Percentiles rank a stretch among this genome's conserved stretches.
Conservation (phyloP, 2,797 vertebrate species). For the Chelonia mydas region DNA sequence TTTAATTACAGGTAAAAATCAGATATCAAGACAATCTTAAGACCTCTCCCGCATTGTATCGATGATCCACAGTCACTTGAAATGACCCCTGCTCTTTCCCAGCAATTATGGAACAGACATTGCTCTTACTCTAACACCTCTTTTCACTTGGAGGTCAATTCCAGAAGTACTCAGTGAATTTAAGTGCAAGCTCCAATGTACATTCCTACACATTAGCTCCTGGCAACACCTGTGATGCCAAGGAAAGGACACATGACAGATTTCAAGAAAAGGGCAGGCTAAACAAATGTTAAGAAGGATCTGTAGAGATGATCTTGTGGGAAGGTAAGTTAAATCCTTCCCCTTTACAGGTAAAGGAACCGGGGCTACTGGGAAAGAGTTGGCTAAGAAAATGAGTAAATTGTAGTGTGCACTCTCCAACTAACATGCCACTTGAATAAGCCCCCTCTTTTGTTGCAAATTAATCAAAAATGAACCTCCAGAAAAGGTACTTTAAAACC, state of each 20-base stretch:
- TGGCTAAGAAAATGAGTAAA: background rate
- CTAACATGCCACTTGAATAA: background rate
- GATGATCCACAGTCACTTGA: background rate
- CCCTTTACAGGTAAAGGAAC: background rate
- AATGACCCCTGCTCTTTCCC: background rate
- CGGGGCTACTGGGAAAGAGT: background rate
- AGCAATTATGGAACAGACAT: background rate
- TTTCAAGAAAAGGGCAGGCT: background rate
- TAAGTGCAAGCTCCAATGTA: background rate
- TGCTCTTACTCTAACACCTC: background rate
- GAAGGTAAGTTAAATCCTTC: background rate
- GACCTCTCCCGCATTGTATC: background rate
- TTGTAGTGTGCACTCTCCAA: background rate
- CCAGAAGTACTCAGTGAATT: background rate
- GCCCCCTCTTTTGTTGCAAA: background rate
- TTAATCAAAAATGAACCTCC: background rate
- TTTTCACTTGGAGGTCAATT: background rate
- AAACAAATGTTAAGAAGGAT: background rate
- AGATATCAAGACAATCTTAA: background rate
- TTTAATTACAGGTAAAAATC: background rate
- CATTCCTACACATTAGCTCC: background rate
- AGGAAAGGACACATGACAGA: background rate
- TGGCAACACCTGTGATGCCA: background rate
- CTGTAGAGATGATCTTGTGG: background rate
- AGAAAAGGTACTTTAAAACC: background rate